These are phyloP conservation scores for Anagrus nilaparvatae DNA, from an alignment of 1,140 invertebrate species.

Conservation along the genomic window DNA sequence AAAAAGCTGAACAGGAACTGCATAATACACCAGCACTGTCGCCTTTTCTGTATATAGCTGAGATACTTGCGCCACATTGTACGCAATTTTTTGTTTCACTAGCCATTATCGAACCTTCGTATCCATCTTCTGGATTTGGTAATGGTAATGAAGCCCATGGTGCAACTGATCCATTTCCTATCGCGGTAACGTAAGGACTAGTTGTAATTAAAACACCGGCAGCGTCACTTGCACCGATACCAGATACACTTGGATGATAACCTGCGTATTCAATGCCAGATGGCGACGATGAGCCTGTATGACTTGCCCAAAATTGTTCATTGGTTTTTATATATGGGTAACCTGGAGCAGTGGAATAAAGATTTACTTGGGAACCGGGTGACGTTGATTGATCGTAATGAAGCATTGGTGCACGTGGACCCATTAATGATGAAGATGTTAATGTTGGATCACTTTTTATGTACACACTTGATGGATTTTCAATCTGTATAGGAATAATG, in stretches of 20 bases:
- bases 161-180: constrained; percentile 21
- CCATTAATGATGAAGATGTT: constrained; percentile 43
- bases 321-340: constrained; percentile 31
- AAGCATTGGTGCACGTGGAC: constrained; percentile 30
- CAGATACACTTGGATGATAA: constrained; percentile 20
- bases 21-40: constrained; percentile 77
- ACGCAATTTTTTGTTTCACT: constrained; percentile 72
- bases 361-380: constrained; percentile 44
- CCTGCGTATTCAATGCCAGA: constrained; percentile 26
- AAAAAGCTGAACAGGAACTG: constrained; percentile 79
- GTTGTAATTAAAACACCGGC: constrained; percentile 28
- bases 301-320: constrained; percentile 27
- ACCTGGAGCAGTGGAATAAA: constrained; percentile 42
- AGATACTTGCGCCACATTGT: constrained; percentile 77
- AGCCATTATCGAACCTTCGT: constrained; percentile 26
- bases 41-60: constrained; percentile 80
- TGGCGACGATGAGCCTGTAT: constrained; percentile 21
- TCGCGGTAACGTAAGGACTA: constrained; percentile 24
- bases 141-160: constrained; percentile 27
- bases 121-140: constrained; percentile 23
- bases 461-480: constrained; percentile 31
- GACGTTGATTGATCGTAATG: constrained; percentile 46
- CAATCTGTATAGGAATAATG: constrained; percentile 23
- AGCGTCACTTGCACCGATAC: constrained; percentile 25
- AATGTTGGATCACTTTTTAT: constrained; percentile 49